Evolutionary conservation across 1,140 invertebrate genomes (phyloP), one percentile per base, ranked within the genome.

Genomic region (Diuraphis noxia): DNA sequence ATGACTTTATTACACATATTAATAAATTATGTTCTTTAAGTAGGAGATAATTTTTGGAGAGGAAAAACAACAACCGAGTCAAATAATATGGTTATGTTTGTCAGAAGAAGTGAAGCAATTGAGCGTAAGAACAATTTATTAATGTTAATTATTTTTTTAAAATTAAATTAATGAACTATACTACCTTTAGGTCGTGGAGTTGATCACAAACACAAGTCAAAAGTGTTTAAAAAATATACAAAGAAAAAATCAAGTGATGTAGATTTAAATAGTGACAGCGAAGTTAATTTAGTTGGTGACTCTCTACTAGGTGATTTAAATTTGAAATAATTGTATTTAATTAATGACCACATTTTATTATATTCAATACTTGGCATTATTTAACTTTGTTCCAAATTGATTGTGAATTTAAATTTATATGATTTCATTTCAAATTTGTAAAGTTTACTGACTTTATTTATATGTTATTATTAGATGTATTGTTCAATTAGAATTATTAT

Each of bases 381-480:
- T 34, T 72, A 72, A 17, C 21, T n/a, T 63, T n/a, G 56, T 72
- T 72, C 13, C 34, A 5, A 72, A 72, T 72, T 72, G 56, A 13
- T n/a, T 72, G 56, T 72, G 56, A 72, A 72, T 72, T 72, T 72
- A 17, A 72, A n/a, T 72, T 72, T 72, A 72, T 72, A 72, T 72
- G 56, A 72, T 72, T 72, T n/a, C 10, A 72, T 72, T 41, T 41
- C n/a, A 25, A 41, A 25, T 82, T 82, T 82, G 23, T 82, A 9
- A 23, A 40, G 81, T 82, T 41, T 25, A 25, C 23, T 30, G 38
- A 81, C 38, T 40, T 81, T 10, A 38, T 81, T 38, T 81, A 81
- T 38, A 9, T 81, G 23, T 38, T 81, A 25, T 38, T 10, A 10
- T 81, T 38, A 81, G 40, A 38, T 81, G 9, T 81, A 38, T 81